Evolutionary conservation across 2,113 vertebrate genomes (phyloP), one percentile per base, ranked within the genome.

Genomic region (Stigmatopora argus): DNA sequence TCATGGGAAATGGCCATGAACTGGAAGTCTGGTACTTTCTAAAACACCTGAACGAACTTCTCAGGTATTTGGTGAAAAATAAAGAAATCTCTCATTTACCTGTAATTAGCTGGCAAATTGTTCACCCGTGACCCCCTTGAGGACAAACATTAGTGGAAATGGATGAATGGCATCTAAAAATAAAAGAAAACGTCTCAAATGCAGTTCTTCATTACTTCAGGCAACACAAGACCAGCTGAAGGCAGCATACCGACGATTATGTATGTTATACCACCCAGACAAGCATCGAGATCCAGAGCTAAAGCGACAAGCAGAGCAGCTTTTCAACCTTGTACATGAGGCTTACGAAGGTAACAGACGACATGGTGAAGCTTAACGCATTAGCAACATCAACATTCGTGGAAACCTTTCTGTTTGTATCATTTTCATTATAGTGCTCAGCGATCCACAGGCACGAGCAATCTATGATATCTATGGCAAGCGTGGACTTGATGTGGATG

Each of bases 391-490:
- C n/a, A 19, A 21, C 35, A 64, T 14, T 72, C 23, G 13, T 64
- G 23, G 69, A 58, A 5, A 64, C 48, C 21, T 34, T 17, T 34
- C 45, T 68, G 7, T 1, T 70, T 41, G 59, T 55, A 5, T 70
- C 6, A 3, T 5, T 77, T 26, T 81, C 31, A 71, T 71, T 78
- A 9, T 62, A 99, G 97, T 99, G 74, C 94, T 99, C 56, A 95
- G 94, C 64, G 97, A 99, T 62, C 95, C 97, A 49, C 97, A 99
- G 79, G 91, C 95, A 61, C 91, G 97, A 81, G 97, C 97, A 64
- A 99, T 99, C 87, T 99, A 99, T 89, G 97, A 99, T 73, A 94
- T 99, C 74, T 99, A 99, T 83, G 97, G 97, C 71, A 98, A 94
- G 86, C 92, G 93, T 89, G 97, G 97, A 60, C 93, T 99, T 70